phyloP scores from a whole-genome alignment of 2,797 vertebrate genomes.

The Simalia tracyae region DNA sequence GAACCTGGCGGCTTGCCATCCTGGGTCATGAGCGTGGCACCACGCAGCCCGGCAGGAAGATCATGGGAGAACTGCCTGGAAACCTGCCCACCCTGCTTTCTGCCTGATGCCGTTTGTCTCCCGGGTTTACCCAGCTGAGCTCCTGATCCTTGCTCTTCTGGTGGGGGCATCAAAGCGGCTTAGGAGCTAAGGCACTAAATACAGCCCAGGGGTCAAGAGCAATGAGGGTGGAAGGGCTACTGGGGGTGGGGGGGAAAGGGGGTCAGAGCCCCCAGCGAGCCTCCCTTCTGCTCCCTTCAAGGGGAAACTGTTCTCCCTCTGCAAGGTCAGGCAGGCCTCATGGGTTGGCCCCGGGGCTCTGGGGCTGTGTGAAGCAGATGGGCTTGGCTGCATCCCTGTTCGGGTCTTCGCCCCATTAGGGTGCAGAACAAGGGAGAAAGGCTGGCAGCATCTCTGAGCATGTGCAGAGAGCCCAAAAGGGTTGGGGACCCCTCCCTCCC shows the following conservation, averaged over 20 bases:
- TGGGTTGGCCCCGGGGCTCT: background rate
- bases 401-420: background rate
- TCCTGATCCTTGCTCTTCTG: conserved; percentile 10
- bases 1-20: background rate
- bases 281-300: background rate
- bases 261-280: accelerated
- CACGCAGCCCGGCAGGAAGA: background rate
- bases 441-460: background rate
- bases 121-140: background rate
- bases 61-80: background rate
- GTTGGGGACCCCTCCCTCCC: background rate
- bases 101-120: background rate
- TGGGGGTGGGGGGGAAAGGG: accelerated
- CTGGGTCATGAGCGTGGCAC: background rate
- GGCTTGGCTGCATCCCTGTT: conserved; percentile 15
- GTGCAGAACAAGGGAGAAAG: conserved; percentile 15
- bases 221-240: background rate
- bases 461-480: background rate
- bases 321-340: background rate
- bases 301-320: accelerated
- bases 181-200: background rate
- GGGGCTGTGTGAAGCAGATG: conserved; percentile 3
- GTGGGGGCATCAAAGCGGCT: conserved; percentile 11
- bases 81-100: background rate
- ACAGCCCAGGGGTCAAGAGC: background rate